phyloP scores from a whole-genome alignment of 2,888 invertebrate species.

The Chrysolina oricalcia region DNA sequence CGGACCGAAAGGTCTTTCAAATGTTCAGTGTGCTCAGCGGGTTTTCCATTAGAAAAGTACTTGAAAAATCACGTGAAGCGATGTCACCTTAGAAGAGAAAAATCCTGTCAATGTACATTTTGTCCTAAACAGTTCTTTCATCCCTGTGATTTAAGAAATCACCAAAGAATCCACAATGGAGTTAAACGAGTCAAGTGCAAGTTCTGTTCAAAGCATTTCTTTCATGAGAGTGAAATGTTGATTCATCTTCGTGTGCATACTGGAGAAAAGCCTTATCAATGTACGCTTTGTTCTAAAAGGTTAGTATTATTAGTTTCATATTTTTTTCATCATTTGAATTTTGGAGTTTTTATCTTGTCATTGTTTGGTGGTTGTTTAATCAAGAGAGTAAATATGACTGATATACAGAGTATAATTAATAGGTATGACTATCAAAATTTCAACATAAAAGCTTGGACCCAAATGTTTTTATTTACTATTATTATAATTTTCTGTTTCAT shows the following conservation, averaged over 20 bases:
- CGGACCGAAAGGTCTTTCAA: background rate
- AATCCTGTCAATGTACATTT: background rate
- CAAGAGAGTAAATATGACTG: background rate
- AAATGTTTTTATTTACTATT: too few species aligned
- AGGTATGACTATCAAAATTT: too few species aligned
- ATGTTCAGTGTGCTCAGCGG: background rate
- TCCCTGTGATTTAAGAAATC: background rate
- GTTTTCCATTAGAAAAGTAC: background rate
- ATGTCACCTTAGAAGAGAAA: background rate
- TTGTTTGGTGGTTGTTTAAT: too few species aligned
- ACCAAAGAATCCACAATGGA: slow-evolving; percentile 2
- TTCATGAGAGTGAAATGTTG: background rate
- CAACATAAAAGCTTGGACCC: too few species aligned
- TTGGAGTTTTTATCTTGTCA: too few species aligned
- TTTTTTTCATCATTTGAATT: background rate
- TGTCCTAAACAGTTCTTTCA: background rate
- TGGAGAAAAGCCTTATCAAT: slow-evolving; percentile 11
- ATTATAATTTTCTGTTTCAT: too few species aligned
- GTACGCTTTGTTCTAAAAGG: slow-evolving; percentile 5
- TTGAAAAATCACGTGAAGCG: background rate
- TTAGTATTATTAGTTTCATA: background rate
- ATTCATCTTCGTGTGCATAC: slow-evolving; percentile 7
- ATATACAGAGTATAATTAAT: background rate
- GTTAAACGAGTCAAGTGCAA: background rate
- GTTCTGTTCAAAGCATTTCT: slow-evolving; percentile 11